Conservation (phyloP, 1,140 invertebrate genomes). For the Dermatophagoides farinae region DNA sequence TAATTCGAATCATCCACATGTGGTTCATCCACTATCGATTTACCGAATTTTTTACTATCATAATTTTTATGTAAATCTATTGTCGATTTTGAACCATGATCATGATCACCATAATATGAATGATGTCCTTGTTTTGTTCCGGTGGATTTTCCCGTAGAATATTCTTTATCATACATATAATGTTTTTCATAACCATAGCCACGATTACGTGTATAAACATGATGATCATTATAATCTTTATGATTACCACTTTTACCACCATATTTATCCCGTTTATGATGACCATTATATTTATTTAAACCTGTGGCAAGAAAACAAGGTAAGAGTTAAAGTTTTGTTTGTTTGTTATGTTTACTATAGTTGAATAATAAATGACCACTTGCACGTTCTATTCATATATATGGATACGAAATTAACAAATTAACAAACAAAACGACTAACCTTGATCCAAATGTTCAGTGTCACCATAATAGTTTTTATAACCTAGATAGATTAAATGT, state of each 20-base stretch:
- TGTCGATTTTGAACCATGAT: slow-evolving; percentile 8
- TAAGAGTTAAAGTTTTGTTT: neutral
- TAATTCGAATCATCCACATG: too few species aligned
- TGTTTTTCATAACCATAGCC: slow-evolving; percentile 21
- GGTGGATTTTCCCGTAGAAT: slow-evolving; percentile 15
- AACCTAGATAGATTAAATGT: neutral
- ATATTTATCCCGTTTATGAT: neutral
- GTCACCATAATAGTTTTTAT: slow-evolving; percentile 12
- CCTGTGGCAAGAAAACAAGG: neutral
- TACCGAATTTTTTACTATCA: slow-evolving; percentile 8
- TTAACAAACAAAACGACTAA: neutral
- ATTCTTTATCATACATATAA: slow-evolving; percentile 20
- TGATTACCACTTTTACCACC: slow-evolving; percentile 6
- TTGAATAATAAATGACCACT: too few species aligned
- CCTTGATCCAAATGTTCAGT: slow-evolving; percentile 7
- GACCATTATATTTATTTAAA: neutral
- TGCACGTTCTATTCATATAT: too few species aligned
- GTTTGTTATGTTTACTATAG: too few species aligned
- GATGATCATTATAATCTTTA: slow-evolving; percentile 1
- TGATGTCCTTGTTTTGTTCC: slow-evolving; percentile 10
- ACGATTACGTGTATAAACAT: slow-evolving; percentile 16
- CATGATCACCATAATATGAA: slow-evolving; percentile 1
- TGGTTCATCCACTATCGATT: slow-evolving; percentile 7
- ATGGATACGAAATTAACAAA: neutral
- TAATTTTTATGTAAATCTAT: slow-evolving; percentile 2